Evolutionary conservation across 64 coral and sea anemone species (phyloP).

Genomic region (Cladopsammia gracilis): DNA sequence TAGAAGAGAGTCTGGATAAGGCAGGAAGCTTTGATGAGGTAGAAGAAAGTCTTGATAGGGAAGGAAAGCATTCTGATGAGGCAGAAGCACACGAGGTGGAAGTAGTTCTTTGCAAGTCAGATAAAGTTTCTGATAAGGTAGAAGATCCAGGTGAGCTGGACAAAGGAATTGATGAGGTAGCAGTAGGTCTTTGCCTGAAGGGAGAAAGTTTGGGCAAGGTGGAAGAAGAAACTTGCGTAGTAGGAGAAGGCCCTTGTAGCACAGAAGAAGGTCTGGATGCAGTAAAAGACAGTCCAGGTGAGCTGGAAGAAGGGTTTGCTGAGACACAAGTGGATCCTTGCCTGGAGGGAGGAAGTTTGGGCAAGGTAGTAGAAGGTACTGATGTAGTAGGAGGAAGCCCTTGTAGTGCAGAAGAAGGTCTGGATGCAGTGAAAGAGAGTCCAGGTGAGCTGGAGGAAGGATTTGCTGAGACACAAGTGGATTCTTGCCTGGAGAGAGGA

Average conservation of each 20-base stretch:
- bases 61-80: background rate
- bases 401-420: background rate
- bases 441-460: background rate
- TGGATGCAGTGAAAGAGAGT: background rate
- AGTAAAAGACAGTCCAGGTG: background rate
- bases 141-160: background rate
- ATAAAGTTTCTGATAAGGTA: background rate
- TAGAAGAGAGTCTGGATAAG: background rate
- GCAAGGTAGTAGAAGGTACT: background rate
- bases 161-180: no score
- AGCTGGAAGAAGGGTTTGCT: background rate
- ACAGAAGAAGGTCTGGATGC: background rate
- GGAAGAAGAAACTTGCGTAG: background rate
- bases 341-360: background rate
- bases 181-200: background rate
- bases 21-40: background rate
- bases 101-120: no score
- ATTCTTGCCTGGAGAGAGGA: background rate
- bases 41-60: background rate
- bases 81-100: no score
- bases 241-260: background rate
- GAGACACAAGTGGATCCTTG: background rate
- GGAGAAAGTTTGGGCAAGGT: background rate
- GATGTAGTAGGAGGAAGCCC: background rate
- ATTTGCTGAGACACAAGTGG: background rate